These are phyloP conservation scores for Limnothrissa miodon DNA, from an alignment of 2,113 vertebrate species.

Conservation along the genomic window DNA sequence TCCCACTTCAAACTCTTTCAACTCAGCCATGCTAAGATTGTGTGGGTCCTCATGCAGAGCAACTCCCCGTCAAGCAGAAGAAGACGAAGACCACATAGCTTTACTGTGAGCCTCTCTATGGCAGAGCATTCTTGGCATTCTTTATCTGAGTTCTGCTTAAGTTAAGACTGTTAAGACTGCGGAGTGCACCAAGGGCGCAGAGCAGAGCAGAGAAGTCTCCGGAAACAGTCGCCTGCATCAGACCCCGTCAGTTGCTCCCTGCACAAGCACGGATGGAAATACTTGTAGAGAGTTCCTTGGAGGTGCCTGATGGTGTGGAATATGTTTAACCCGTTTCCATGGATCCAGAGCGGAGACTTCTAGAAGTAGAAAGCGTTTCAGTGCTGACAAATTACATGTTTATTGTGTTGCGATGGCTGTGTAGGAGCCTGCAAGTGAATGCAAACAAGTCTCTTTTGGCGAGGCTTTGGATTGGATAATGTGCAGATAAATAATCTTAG, in stretches of 20 bases:
- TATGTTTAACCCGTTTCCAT: not conserved
- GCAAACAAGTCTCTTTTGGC: slow-evolving; percentile 44
- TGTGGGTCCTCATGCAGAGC: no score
- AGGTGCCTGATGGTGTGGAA: not conserved
- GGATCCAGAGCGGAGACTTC: not conserved
- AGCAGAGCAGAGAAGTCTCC: no score
- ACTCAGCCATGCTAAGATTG: no score
- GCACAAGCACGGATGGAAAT: not conserved
- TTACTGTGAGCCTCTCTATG: no score
- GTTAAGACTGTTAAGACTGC: no score
- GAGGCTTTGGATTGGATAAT: slow-evolving; percentile 65
- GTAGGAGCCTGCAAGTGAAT: slow-evolving; percentile 43
- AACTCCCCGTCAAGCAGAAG: no score
- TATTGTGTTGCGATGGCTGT: slow-evolving; percentile 32
- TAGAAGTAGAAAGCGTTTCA: not conserved
- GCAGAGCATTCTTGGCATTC: no score
- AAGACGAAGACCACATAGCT: no score
- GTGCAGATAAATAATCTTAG: slow-evolving; percentile 84
- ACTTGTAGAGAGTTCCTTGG: not conserved
- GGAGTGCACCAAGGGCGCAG: no score
- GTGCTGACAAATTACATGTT: slow-evolving; percentile 36
- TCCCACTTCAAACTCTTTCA: no score
- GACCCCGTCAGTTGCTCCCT: not conserved
- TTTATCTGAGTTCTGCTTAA: no score
- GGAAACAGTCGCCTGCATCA: not conserved